These are phyloP conservation scores for Excalfactoria chinensis DNA, from an alignment of 2,113 vertebrate genomes.

Conservation along the genomic window DNA sequence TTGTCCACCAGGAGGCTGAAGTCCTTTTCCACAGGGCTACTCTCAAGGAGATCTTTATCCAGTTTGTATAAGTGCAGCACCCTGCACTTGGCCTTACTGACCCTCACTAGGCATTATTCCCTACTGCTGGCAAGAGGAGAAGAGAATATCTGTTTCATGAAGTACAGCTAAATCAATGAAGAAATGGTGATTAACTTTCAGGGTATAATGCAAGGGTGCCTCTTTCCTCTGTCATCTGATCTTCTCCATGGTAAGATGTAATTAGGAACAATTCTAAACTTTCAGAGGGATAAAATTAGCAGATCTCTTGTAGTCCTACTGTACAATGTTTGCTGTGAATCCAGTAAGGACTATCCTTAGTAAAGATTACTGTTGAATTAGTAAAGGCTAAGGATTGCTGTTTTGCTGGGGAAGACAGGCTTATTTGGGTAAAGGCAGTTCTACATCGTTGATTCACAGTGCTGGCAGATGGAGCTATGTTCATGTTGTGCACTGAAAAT, in stretches of 20 bases:
- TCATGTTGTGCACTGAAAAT: not conserved
- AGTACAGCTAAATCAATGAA: not conserved
- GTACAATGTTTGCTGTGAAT: not conserved
- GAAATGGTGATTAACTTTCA: not conserved
- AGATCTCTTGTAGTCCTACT: not conserved
- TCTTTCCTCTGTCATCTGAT: not conserved
- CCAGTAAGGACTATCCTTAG: not conserved
- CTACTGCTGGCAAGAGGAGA: not conserved
- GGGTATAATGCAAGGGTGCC: not conserved
- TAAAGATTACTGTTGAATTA: not conserved
- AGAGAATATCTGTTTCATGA: not conserved
- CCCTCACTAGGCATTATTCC: too few species aligned
- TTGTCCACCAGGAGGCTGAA: too few species aligned
- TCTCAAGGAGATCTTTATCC: too few species aligned
- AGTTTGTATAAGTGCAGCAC: too few species aligned
- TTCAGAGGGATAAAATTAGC: not conserved
- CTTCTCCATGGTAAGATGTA: not conserved
- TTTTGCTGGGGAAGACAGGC: not conserved
- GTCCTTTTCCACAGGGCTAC: too few species aligned
- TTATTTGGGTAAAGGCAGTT: constrained; percentile 7
- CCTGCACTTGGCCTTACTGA: too few species aligned
- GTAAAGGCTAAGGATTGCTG: not conserved
- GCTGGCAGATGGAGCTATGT: not conserved
- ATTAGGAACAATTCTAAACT: not conserved
- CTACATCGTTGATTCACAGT: not conserved